These are phyloP conservation scores for Platalea minor DNA, from an alignment of 2,797 vertebrate genomes.

Conservation along the genomic window DNA sequence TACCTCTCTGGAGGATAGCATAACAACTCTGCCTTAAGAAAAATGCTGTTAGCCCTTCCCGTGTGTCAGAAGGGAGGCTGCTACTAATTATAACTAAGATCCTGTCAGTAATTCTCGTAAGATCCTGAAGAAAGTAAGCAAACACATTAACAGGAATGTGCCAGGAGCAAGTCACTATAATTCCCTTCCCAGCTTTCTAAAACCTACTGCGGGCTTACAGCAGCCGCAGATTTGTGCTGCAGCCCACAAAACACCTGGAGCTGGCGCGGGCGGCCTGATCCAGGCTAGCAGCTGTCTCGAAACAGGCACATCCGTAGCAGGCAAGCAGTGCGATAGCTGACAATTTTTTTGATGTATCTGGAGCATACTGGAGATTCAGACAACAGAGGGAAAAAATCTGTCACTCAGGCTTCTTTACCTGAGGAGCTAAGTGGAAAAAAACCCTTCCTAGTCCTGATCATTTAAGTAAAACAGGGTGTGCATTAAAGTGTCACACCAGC, in stretches of 20 bases:
- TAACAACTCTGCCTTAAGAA: slow-evolving; percentile 42
- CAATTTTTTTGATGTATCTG: background rate
- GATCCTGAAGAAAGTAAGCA: slow-evolving; percentile 29
- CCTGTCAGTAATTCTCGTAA: slow-evolving; percentile 32
- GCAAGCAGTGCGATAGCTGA: background rate
- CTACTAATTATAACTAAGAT: slow-evolving; percentile 51
- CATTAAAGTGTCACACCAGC: background rate
- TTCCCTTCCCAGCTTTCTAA: background rate
- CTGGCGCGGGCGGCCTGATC: background rate
- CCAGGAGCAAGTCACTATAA: slow-evolving; percentile 4
- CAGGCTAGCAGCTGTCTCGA: background rate
- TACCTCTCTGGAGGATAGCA: background rate
- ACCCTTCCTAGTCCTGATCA: background rate
- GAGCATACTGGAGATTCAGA: background rate
- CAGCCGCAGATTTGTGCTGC: background rate
- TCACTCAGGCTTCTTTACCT: background rate
- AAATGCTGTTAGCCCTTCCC: background rate
- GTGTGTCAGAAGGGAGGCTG: slow-evolving; percentile 1
- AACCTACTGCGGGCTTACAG: background rate
- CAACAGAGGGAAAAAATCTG: background rate
- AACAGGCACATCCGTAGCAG: background rate
- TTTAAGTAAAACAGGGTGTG: background rate
- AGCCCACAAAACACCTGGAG: background rate
- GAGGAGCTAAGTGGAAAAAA: background rate
- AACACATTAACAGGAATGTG: slow-evolving; percentile 23